phyloP scores from a whole-genome alignment of 1,140 invertebrate genomes.

The Drosophila watanabei region DNA sequence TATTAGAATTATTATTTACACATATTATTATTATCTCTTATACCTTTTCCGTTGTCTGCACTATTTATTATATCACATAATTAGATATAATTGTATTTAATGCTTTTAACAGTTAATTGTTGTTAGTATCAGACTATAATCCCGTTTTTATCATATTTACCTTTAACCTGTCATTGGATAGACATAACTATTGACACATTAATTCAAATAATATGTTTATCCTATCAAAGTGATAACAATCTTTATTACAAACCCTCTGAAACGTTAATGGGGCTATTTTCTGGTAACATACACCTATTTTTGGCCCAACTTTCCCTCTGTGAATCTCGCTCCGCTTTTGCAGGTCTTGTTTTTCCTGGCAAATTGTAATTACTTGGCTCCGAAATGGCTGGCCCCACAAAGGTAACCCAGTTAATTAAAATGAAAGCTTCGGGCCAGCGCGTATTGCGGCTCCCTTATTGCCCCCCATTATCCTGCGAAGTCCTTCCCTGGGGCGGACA shows the following conservation, averaged over 20 bases:
- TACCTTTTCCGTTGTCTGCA: background rate
- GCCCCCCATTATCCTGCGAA: conserved; percentile 6
- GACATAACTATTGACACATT: background rate
- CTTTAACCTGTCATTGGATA: background rate
- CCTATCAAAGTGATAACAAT: background rate
- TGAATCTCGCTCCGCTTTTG: background rate
- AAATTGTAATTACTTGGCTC: conserved; percentile 52
- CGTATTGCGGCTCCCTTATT: conserved; percentile 28
- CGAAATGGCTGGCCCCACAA: conserved; percentile 44
- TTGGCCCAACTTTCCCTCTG: conserved; percentile 1
- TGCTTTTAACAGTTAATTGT: background rate
- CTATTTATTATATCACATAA: background rate
- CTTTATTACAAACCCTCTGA: background rate
- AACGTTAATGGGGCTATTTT: background rate
- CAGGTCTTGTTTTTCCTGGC: conserved; percentile 20
- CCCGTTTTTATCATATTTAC: too few relatives aligned
- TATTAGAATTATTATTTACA: too few relatives aligned
- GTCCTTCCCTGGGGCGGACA: conserved; percentile 10
- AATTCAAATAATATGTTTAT: background rate
- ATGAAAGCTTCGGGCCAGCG: conserved; percentile 52
- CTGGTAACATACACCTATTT: background rate
- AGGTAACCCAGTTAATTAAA: conserved; percentile 65
- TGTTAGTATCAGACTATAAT: background rate
- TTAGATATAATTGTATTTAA: too few relatives aligned
- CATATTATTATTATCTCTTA: background rate